Evolutionary conservation across 64 coral and sea anemone species (phyloP), one percentile per base, ranked within the genome.

Genomic region (Actinia tenebrosa): DNA sequence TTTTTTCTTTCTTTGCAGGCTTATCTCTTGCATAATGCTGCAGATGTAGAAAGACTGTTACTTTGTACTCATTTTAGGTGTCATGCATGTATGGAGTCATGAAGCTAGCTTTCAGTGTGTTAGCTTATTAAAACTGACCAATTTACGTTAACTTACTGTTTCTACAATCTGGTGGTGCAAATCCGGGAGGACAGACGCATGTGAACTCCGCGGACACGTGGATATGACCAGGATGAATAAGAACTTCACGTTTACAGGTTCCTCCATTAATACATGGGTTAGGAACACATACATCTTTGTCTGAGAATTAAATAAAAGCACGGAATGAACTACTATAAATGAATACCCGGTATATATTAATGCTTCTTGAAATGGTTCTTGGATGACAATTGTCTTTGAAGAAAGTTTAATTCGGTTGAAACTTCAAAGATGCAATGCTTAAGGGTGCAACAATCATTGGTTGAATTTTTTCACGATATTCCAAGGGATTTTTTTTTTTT

Each of bases 181-280:
- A 91, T 60, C 27, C 84, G 55, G 72, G 68, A 22, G 89, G 89
- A 56, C 89, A 91, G 25, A 86, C 52, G 25, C 89, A 91, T 26
- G 8, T 83, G 54, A 10, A 83, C 2, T 83, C 46, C 18, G 45
- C 5, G 37, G 8, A 3, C 2, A 11, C 1, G 16, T 52, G 44
- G 45, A 83, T 58, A 42, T 86, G 89, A 46, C 58, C 56, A 7
- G 42, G 16, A 80, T 45, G 58, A 52, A 83, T 47, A n/a, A 50
- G 20, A 23, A 46, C 84, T 42, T 80, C 44, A 8, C 46, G 78
- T 5, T 78, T 27, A 50, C 89, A 91, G 11, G 78, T 86, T 1
- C 84, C 89, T 42, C 27, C 26, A 78, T 91, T 86, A 16, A 86
- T 91, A 60, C 89, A 91, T 15, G 89, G 89, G 85, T 91, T 86